These are phyloP conservation scores for Amphiprion clarkii DNA, from an alignment of 2,797 vertebrate genomes.

Conservation along the genomic window DNA sequence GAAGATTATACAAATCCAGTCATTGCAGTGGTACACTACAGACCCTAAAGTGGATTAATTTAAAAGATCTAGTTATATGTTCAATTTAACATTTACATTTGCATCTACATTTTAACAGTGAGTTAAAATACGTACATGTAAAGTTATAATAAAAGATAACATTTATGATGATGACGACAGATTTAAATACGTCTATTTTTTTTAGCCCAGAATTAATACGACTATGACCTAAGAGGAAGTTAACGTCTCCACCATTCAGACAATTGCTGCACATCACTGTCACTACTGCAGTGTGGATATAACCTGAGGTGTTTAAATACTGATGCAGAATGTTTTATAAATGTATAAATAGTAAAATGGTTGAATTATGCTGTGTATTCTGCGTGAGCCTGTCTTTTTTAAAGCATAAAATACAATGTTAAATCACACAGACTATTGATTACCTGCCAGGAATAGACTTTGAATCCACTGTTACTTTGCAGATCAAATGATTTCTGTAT, in stretches of 20 bases:
- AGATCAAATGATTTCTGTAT: slow-evolving; percentile 18
- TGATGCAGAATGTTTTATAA: slow-evolving; percentile 4
- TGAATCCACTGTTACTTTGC: slow-evolving; percentile 27
- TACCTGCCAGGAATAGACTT: slow-evolving; percentile 18
- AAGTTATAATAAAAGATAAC: not conserved
- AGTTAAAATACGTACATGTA: not conserved
- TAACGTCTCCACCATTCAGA: not conserved
- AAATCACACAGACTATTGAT: slow-evolving; percentile 8
- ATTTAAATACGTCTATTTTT: slow-evolving; percentile 6
- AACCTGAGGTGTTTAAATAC: slow-evolving; percentile 1
- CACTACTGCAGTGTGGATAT: slow-evolving; percentile 4
- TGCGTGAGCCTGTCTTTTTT: not conserved
- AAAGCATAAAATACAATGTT: slow-evolving; percentile 9
- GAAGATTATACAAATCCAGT: not conserved
- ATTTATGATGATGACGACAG: not conserved
- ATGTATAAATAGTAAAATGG: slow-evolving; percentile 5
- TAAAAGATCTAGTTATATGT: no score
- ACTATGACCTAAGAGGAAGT: not conserved
- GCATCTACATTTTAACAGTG: not conserved
- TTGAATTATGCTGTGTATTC: not conserved
- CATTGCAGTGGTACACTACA: not conserved
- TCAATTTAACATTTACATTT: no score
- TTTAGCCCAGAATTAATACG: not conserved
- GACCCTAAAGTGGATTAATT: not conserved
- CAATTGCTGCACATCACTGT: slow-evolving; percentile 3